Evolutionary conservation across 2,797 vertebrate genomes (phyloP).

Genomic region (Parambassis ranga): DNA sequence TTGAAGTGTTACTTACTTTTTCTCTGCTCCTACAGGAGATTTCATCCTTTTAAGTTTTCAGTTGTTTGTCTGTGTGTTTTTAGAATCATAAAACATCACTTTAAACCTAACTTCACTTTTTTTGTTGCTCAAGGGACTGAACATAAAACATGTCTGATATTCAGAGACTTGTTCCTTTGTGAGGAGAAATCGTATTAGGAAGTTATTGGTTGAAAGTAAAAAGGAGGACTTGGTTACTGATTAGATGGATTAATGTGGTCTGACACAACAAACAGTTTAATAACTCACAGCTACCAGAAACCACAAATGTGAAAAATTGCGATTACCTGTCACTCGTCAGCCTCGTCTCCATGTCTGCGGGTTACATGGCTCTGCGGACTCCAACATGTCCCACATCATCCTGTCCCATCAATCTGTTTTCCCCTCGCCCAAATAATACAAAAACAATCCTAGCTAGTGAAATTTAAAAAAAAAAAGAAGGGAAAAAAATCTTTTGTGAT

Average conservation of each 20-base stretch:
- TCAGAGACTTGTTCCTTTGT: no score
- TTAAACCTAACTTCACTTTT: no score
- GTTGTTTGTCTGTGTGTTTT: no score
- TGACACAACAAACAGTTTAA: slow-evolving; percentile 1
- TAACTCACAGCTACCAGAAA: not conserved
- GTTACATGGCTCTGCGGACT: slow-evolving; percentile 12
- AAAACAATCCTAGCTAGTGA: slow-evolving; percentile 11
- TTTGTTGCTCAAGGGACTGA: no score
- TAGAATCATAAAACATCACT: no score
- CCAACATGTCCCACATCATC: slow-evolving; percentile 18
- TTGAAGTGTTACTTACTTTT: no score
- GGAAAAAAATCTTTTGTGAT: not conserved
- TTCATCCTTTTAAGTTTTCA: no score
- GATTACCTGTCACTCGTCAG: not conserved
- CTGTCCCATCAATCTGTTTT: slow-evolving; percentile 24
- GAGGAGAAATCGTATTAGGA: no score
- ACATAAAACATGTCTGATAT: no score
- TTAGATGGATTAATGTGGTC: not conserved
- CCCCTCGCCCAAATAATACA: slow-evolving; percentile 14
- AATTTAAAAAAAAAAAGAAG: not conserved
- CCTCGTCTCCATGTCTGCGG: slow-evolving; percentile 8
- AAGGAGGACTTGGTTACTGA: not conserved
- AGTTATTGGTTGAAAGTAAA: no score
- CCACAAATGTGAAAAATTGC: not conserved
- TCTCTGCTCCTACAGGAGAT: no score